phyloP scores from a whole-genome alignment of 2,113 vertebrate genomes.

The Macaca fascicularis region T2T-MFA8v1.1 NC_088386.1:34110501-34111000 shows the following conservation, averaged over 20 bases:
- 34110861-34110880: not conserved
- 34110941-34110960: not conserved
- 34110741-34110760: not conserved
- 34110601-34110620: not conserved
- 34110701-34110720: too few relatives aligned
- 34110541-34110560: not conserved
- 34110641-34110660: not conserved
- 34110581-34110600: not conserved
- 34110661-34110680: not conserved
- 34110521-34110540: not conserved
- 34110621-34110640: not conserved
- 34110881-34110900: not conserved
- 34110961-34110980: not conserved
- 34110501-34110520: not conserved
- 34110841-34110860: not conserved
- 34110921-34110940: fast-evolving
- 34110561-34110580: not conserved
- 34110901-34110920: not conserved
- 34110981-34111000: not conserved
- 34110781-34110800: not conserved
- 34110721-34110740: not conserved
- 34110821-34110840: not conserved
- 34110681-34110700: not conserved
- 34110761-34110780: not conserved
- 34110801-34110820: not conserved